A percentile compares a stretch with the other conserved stretches of the same genome.
Conservation (phyloP, 2,888 invertebrate species). For the Hirtodrosophila duncani region DNA sequence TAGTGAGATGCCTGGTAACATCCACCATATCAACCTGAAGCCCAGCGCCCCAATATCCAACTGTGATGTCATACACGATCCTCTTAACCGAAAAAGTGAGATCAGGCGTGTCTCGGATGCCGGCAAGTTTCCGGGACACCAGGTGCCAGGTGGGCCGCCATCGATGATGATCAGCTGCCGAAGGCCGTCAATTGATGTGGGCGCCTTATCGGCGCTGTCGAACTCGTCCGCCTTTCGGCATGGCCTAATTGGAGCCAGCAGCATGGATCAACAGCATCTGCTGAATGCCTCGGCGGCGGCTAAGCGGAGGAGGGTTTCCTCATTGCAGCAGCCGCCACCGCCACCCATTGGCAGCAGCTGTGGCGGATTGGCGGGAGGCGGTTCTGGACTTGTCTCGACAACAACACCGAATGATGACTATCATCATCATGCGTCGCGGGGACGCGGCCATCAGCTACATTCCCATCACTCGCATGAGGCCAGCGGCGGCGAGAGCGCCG, state of each 20-base stretch:
- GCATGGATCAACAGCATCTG: constrained; percentile 55
- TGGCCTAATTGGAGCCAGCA: constrained; percentile 64
- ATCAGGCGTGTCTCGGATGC: constrained; percentile 80
- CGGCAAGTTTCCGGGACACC: constrained; percentile 54
- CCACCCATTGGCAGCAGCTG: constrained; percentile 35
- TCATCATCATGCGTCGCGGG: constrained; percentile 78
- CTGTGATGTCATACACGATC: constrained; percentile 78
- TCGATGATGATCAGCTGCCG: constrained; percentile 76
- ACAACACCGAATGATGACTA: constrained; percentile 73
- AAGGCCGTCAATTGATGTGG: constrained; percentile 80
- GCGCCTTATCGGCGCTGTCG: constrained; percentile 63
- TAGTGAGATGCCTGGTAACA: constrained; percentile 41
- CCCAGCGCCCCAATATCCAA: constrained; percentile 73
- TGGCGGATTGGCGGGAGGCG: constrained; percentile 12
- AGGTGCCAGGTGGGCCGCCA: constrained; percentile 50
- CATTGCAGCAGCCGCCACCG: constrained; percentile 36
- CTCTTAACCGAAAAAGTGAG: constrained; percentile 78
- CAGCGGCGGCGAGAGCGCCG: constrained; percentile 82
- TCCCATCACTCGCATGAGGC: constrained; percentile 80
- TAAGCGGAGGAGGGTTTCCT: constrained; percentile 80
- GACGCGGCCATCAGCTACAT: constrained; percentile 80
- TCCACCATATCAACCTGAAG: constrained; percentile 47
- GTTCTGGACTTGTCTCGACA: constrained; percentile 14
- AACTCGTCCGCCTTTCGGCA: constrained; percentile 60
- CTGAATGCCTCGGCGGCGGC: constrained; percentile 77